Evolutionary conservation across 2,797 vertebrate genomes (phyloP), one percentile per base, ranked within the genome.

Genomic region (Cyprinella venusta): DNA sequence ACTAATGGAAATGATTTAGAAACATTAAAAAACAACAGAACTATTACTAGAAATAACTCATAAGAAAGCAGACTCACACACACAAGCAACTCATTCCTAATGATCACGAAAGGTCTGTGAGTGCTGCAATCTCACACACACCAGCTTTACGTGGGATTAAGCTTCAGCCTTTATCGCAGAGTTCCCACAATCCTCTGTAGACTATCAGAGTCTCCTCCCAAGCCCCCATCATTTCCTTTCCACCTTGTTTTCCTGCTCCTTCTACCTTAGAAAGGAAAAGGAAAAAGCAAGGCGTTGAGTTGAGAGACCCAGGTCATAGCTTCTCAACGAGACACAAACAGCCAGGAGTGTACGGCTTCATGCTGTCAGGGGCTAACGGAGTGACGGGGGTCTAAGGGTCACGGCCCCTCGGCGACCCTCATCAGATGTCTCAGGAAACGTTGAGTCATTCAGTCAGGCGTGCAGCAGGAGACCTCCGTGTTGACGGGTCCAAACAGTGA

Each of bases 101-200:
- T 93, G 92, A 93, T 92, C 90, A 89, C 89, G 90, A 91, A 91
- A 92, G 91, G 90, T 91, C 91, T 88, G 86, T 80, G 90, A 86
- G 89, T 79, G 86, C 89, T 81, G 61, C 89, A 87, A 56, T 74
- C 80, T 75, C 80, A 50, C 77, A 93, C 92, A 88, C 21, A 52
- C 38, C 18, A 91, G 92, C 92, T 93, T 94, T 89, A 93, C 90
- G 90, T 89, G 85, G 93, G 94, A 94, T 94, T 94, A 95, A 93
- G 92, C 92, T 91, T 87, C 84, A 90, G 91, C 85, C 93, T 93
- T 92, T 93, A 94, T 94, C 92, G 91, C 90, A 81, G 90, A 89
- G 91, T 94, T 94, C 94, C 94, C 94, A 95, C 93, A 94, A 93
- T 92, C 89, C 91, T 90, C 92, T 79, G 88, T 86, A 91, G 92